Conservation (phyloP, 2,113 vertebrate genomes). For the Ondatra zibethicus region DNA sequence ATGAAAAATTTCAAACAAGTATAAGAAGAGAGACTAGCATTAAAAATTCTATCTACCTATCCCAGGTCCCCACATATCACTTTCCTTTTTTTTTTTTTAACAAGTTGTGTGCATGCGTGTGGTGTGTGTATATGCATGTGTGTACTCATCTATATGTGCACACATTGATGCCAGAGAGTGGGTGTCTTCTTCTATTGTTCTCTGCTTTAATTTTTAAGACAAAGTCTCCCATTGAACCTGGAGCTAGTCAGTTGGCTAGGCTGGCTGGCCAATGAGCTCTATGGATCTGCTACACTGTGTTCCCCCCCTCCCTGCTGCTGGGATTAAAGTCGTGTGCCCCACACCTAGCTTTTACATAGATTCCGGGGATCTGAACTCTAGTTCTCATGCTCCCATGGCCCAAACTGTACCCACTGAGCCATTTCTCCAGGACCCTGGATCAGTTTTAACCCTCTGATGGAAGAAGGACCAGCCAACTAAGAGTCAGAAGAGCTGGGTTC, state of each 20-base stretch:
- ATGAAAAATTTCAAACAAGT: slow-evolving; percentile 55
- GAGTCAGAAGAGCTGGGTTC: background rate
- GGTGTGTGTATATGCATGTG: background rate
- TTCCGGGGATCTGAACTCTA: background rate
- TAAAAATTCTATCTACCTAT: background rate
- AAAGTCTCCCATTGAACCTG: background rate
- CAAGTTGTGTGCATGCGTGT: background rate
- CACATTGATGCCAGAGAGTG: background rate
- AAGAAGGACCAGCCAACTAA: background rate
- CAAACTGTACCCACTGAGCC: background rate
- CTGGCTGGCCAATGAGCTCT: background rate
- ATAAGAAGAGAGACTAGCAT: background rate
- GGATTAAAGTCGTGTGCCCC: background rate
- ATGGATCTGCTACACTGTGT: background rate
- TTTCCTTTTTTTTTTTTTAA: background rate
- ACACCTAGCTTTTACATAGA: background rate
- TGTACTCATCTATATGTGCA: background rate
- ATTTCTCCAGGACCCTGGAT: background rate
- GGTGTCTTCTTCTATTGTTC: background rate
- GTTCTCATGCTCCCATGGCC: no score
- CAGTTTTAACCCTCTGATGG: slow-evolving; percentile 8
- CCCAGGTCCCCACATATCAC: background rate
- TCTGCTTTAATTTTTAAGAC: background rate
- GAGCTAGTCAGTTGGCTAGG: background rate
- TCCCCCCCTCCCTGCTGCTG: background rate